A percentile compares a stretch with the other conserved stretches of the same genome.
These are phyloP conservation scores for Xiphophorus birchmanni DNA, from an alignment of 2,797 vertebrate species.

Conservation along the genomic window DNA sequence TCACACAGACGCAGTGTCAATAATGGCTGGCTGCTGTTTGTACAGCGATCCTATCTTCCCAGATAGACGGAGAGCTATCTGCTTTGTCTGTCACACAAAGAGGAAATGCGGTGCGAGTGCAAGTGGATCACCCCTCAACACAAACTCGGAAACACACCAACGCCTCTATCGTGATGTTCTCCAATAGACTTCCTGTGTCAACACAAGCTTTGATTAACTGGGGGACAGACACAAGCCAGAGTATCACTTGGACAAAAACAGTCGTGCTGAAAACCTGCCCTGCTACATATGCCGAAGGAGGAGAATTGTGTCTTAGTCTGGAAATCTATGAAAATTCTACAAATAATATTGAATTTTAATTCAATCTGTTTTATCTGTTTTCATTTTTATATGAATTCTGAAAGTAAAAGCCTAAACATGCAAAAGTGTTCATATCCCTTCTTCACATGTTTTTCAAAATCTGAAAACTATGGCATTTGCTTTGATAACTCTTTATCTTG, in stretches of 20 bases:
- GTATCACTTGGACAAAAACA: conserved; percentile 43
- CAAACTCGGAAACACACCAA: conserved; percentile 22
- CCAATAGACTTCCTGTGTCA: conserved; percentile 72
- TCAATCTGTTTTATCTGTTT: conserved; percentile 39
- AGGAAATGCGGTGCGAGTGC: conserved; percentile 46
- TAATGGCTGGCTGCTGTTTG: conserved; percentile 62
- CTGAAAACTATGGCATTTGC: background rate
- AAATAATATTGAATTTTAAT: conserved; percentile 41
- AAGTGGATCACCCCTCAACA: conserved; percentile 42
- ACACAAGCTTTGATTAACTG: conserved; percentile 67
- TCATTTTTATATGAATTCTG: conserved; percentile 17
- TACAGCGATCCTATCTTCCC: conserved; percentile 67
- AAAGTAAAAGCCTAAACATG: background rate
- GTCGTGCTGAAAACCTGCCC: conserved; percentile 6
- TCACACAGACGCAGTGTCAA: conserved; percentile 54
- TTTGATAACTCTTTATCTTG: background rate
- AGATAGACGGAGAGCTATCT: conserved; percentile 57
- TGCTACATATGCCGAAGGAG: background rate
- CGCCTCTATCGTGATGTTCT: conserved; percentile 44
- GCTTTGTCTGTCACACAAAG: conserved; percentile 70
- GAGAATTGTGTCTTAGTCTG: conserved; percentile 27
- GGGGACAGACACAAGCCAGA: conserved; percentile 34
- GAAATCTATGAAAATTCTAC: conserved; percentile 25
- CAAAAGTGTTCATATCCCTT: background rate
- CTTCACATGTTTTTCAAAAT: background rate